Evolutionary conservation across 2,113 vertebrate species (phyloP).

Genomic region (Emydura subglobosa): DNA sequence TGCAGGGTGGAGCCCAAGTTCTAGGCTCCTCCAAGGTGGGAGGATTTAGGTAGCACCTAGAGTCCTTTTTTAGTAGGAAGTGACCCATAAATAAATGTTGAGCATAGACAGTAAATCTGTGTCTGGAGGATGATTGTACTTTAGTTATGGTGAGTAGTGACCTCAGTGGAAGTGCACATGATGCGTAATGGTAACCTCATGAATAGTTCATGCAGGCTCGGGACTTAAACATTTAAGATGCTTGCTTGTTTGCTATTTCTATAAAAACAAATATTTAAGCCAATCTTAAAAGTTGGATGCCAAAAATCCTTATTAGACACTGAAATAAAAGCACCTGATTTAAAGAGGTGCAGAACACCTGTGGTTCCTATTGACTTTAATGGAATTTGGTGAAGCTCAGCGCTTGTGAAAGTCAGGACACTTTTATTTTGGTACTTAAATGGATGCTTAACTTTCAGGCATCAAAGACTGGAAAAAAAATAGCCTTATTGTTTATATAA

Average conservation of each 20-base stretch:
- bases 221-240: background rate
- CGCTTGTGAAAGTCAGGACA: background rate
- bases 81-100: background rate
- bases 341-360: background rate
- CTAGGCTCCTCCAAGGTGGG: background rate
- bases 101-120: background rate
- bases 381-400: background rate
- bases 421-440: background rate
- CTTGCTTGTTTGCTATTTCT: background rate
- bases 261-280: background rate
- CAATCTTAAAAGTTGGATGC: background rate
- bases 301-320: background rate
- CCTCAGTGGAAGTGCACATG: background rate
- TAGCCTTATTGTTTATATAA: background rate
- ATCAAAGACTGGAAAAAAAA: background rate
- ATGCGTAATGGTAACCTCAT: background rate
- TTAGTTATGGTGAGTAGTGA: background rate
- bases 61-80: background rate
- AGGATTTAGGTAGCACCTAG: background rate
- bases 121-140: fast-evolving
- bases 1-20: background rate
- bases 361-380: background rate
- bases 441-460: background rate
- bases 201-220: background rate
- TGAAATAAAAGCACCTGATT: background rate